Evolutionary conservation across 2,797 vertebrate species (phyloP).

Genomic region (Artibeus lituratus): DNA sequence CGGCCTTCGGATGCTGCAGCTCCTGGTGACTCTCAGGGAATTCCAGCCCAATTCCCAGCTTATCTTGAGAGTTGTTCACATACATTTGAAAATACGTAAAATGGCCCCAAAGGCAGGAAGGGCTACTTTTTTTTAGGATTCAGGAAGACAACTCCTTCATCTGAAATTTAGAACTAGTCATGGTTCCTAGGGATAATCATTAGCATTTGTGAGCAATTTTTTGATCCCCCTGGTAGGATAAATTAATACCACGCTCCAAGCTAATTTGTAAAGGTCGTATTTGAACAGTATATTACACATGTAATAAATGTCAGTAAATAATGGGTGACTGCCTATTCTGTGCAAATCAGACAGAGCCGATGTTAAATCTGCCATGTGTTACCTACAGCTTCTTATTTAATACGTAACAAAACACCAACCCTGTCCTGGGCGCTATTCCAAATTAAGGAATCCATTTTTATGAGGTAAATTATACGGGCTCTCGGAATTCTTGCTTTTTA

Average conservation of each 20-base stretch:
- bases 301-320: background rate
- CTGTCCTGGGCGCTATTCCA: background rate
- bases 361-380: background rate
- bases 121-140: background rate
- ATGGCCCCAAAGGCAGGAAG: background rate
- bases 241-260: background rate
- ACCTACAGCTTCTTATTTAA: background rate
- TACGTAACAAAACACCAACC: background rate
- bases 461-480: rapidly evolving
- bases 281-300: rapidly evolving
- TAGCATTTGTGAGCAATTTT: background rate
- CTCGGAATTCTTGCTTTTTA: background rate
- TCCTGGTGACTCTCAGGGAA: background rate
- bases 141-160: background rate
- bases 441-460: background rate
- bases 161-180: background rate
- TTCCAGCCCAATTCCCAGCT: background rate
- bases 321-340: rapidly evolving
- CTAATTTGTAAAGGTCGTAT: rapidly evolving
- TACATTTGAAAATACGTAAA: background rate
- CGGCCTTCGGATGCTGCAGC: background rate
- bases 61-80: background rate
- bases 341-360: background rate
- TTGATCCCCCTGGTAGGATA: background rate
- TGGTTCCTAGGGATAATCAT: background rate